Evolutionary conservation across 2,113 vertebrate genomes (phyloP).

Genomic region (Globicephala melas): DNA sequence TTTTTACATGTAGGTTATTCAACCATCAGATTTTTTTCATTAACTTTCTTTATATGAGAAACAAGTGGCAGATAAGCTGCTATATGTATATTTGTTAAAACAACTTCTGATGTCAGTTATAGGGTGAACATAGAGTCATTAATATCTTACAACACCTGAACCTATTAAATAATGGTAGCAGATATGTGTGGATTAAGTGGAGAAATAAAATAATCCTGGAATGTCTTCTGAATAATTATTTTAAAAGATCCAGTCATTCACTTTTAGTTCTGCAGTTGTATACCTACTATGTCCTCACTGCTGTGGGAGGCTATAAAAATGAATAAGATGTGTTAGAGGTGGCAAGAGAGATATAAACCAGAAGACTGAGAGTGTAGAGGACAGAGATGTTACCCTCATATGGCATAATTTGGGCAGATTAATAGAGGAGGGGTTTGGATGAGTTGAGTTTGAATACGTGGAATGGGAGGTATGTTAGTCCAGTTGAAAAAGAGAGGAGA

Average conservation of each 20-base stretch:
- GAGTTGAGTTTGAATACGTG: background rate
- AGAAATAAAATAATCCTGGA: background rate
- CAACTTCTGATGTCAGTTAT: background rate
- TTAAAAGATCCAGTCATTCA: background rate
- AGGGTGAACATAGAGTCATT: background rate
- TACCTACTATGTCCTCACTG: background rate
- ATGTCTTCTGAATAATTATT: background rate
- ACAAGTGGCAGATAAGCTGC: background rate
- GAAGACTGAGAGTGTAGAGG: background rate
- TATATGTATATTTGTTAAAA: background rate
- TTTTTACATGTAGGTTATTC: background rate
- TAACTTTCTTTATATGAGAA: background rate
- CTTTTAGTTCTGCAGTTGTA: background rate
- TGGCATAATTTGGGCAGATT: background rate
- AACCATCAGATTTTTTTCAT: background rate
- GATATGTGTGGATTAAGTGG: background rate
- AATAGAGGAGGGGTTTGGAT: background rate
- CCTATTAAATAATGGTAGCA: background rate
- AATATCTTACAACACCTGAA: background rate
- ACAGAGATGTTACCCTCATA: background rate
- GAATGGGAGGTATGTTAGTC: background rate
- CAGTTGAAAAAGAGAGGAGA: background rate
- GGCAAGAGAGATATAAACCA: background rate
- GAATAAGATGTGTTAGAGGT: background rate
- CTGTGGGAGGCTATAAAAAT: background rate